phyloP scores from a whole-genome alignment of 1,140 invertebrate species.

The Pseudomyrmex flavicornis region DNA sequence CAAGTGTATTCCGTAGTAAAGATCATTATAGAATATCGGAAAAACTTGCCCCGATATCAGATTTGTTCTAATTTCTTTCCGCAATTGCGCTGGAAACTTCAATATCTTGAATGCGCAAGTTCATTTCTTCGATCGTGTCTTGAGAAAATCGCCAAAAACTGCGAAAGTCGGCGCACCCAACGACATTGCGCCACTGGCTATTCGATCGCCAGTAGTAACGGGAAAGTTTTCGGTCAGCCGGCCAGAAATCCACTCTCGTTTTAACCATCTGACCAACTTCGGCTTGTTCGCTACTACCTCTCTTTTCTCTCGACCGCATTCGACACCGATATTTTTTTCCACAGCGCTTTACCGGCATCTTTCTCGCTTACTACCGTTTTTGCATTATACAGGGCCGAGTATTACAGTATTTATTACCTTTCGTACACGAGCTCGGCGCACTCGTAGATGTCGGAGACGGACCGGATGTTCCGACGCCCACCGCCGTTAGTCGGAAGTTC shows the following conservation, averaged over 20 bases:
- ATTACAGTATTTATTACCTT: constrained; percentile 83
- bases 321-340: neutral
- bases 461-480: constrained; percentile 66
- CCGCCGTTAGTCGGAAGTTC: constrained; percentile 75
- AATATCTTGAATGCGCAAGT: neutral
- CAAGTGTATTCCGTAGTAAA: neutral
- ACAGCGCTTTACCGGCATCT: neutral
- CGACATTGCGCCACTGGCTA: constrained; percentile 46
- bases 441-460: constrained; percentile 75
- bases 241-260: constrained; percentile 51
- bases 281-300: neutral
- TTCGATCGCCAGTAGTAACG: constrained; percentile 25
- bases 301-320: neutral
- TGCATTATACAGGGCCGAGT: constrained; percentile 73
- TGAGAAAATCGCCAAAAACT: neutral
- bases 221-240: constrained; percentile 27
- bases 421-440: constrained; percentile 77
- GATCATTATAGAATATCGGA: neutral
- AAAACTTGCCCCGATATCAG: neutral
- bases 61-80: neutral
- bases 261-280: neutral
- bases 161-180: neutral
- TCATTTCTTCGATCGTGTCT: neutral
- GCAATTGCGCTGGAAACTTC: neutral
- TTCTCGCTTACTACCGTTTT: neutral